Base-by-base conservation (phyloP, 2,888 invertebrate genomes). In the Dromius quadrimaculatus region DNA sequence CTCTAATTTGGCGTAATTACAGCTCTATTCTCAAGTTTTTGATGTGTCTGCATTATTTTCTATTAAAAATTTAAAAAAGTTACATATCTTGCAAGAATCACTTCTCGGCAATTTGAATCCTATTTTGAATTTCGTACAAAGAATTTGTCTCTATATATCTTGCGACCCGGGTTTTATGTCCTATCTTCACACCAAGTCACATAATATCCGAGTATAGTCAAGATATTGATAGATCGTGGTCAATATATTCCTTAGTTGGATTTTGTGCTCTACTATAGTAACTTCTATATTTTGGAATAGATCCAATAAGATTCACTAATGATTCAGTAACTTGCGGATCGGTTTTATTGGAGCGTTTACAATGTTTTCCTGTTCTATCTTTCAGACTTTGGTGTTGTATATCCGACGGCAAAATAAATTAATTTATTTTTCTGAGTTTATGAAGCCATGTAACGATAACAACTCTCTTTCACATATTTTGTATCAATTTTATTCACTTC, bases 101-200 rank as follows among this genome's bases (percentile, higher is more conserved):
- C 38, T 72, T 72, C 71, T 73, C n/a, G 75, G 74, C 15, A 74
- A 54, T 43, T 75, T 74, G 57, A 73, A 28, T n/a, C 73, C 73
- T 13, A 74, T 75, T 38, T 75, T 72, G 54, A 43, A 74, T 61
- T 75, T 68, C 4, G 17, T 45, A 38, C 72, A 74, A 54, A 75
- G 74, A 38, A n/a, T n/a, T n/a, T n/a, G n/a, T n/a, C n/a, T 73
- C 32, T 45, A 73, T 9, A 13, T 45, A 9, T n/a, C 8, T 45
- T 45, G 11, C 8, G 19, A 45, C 8, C 9, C 45, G 13, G 45
- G 45, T n/a, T n/a, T 45, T 11, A 45, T 45, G 9, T 13, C 15
- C 13, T 13, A 11, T 45, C 15, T 45, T 8, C 13, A 45, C 45
- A 45, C 45, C 45, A 45, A 11, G 45, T 13, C 13, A 45, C 45